Evolutionary conservation across 35 echinoderm and acorn worm genomes (phyloP).

Genomic region (Heliocidaris erythrogramma): DNA sequence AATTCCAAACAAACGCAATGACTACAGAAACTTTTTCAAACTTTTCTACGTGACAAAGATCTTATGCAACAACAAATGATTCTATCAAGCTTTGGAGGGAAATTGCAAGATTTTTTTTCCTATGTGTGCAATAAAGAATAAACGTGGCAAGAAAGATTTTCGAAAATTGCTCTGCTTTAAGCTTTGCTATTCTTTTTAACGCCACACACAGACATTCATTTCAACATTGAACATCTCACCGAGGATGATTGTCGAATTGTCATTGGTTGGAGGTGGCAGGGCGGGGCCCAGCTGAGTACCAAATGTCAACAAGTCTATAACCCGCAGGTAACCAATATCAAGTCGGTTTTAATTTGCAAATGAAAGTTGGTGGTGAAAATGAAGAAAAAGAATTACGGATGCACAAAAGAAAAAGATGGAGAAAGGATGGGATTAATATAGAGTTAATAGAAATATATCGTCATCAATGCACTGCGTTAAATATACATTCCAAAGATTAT

Average conservation of each 20-base stretch:
- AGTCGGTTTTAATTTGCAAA: neutral
- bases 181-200: neutral
- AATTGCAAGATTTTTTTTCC: neutral
- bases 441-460: neutral
- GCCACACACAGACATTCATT: neutral
- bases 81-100: neutral
- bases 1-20: too few species aligned
- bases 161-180: neutral
- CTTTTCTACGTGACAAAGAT: neutral
- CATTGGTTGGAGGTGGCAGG: neutral
- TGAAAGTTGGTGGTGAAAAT: neutral
- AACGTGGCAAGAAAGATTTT: too few species aligned
- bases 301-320: constrained; percentile 34
- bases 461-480: neutral
- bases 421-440: neutral
- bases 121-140: neutral
- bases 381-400: neutral
- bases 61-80: neutral
- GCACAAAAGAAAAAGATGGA: neutral
- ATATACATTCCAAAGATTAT: neutral
- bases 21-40: neutral
- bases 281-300: neutral
- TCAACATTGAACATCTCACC: constrained; percentile 32
- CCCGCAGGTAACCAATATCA: neutral
- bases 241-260: neutral